A percentile compares a stretch with the other conserved stretches of the same genome.
These are phyloP conservation scores for Papilio machaon DNA, from an alignment of 1,140 invertebrate species.

Conservation along the genomic window DNA sequence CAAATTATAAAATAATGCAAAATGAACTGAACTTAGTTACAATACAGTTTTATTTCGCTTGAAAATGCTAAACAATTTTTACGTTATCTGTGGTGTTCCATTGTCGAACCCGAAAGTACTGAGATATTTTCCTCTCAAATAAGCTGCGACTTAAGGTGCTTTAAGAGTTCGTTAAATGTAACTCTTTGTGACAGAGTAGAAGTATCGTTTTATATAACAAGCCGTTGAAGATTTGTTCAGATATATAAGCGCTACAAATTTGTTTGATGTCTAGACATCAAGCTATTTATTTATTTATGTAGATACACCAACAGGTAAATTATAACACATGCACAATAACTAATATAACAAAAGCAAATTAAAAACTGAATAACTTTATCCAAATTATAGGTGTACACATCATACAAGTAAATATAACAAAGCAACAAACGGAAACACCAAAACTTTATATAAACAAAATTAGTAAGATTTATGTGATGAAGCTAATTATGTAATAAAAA, in stretches of 20 bases:
- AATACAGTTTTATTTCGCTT: conserved; percentile 43
- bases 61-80: conserved; percentile 37
- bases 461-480: too few species aligned
- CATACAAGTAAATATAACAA: neutral
- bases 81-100: conserved; percentile 18
- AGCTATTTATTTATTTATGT: too few species aligned
- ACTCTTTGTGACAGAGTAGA: conserved; percentile 1
- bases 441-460: too few species aligned
- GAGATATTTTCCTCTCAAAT: conserved; percentile 34
- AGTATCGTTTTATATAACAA: neutral
- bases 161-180: conserved; percentile 36
- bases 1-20: conserved; percentile 41
- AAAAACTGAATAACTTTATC: too few species aligned
- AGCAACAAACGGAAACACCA: too few species aligned
- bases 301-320: too few species aligned
- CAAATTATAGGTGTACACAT: too few species aligned
- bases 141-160: conserved; percentile 7
- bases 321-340: too few species aligned
- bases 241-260: neutral
- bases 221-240: neutral
- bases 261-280: neutral
- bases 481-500: too few species aligned
- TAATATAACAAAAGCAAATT: too few species aligned
- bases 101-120: conserved; percentile 37
- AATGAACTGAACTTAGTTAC: conserved; percentile 44